Evolutionary conservation across 2,797 vertebrate genomes (phyloP).

Genomic region (Sandelia bainsii): DNA sequence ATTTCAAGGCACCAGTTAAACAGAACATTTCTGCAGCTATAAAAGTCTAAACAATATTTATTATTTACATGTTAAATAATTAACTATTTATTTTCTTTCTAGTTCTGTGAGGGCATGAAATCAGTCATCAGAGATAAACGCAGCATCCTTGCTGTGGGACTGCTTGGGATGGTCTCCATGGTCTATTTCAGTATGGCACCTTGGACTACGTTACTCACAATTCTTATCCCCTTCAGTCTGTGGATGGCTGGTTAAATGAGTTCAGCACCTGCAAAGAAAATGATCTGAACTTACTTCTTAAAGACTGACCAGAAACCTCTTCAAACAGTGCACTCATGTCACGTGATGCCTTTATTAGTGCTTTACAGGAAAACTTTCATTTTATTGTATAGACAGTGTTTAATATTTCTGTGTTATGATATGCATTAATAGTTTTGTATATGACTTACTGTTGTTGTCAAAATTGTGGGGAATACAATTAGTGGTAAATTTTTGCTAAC

Average conservation of each 20-base stretch:
- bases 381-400: background rate
- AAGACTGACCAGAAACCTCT: slow-evolving; percentile 11
- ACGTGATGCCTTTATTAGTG: slow-evolving; percentile 7
- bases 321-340: background rate
- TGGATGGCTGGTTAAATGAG: slow-evolving; percentile 93
- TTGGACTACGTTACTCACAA: slow-evolving; percentile 88
- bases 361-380: background rate
- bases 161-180: slow-evolving; percentile 88
- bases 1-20: no score
- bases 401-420: background rate
- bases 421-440: background rate
- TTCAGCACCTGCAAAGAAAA: background rate
- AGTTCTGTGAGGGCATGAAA: slow-evolving; percentile 93
- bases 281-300: slow-evolving; percentile 17
- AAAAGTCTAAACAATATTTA: background rate
- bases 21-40: background rate
- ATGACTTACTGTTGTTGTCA: background rate
- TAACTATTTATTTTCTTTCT: slow-evolving; percentile 37
- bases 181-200: slow-evolving; percentile 87
- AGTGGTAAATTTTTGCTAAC: background rate
- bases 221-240: slow-evolving; percentile 90
- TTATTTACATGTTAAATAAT: background rate
- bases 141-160: slow-evolving; percentile 84
- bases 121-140: slow-evolving; percentile 93
- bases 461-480: background rate